These are phyloP conservation scores for Australoheros scitulus DNA, from an alignment of 2,113 vertebrate species.

Conservation along the genomic window DNA sequence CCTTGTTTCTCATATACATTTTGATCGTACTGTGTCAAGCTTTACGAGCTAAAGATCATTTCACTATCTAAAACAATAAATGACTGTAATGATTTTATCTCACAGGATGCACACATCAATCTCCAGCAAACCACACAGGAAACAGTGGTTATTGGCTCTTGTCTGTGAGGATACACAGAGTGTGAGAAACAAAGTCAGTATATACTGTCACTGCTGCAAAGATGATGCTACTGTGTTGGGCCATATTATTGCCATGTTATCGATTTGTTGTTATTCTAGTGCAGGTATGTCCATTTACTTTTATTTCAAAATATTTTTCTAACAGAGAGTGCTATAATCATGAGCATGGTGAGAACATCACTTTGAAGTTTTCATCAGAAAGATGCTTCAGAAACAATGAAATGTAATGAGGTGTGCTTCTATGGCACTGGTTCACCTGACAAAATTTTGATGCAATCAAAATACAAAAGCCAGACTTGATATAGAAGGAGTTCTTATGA, in stretches of 20 bases:
- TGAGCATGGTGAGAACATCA: neutral
- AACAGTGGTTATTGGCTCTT: neutral
- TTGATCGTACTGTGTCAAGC: neutral
- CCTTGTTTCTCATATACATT: neutral
- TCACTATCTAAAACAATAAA: neutral
- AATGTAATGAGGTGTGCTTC: slow-evolving; percentile 18
- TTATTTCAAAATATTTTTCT: neutral
- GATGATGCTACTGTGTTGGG: neutral
- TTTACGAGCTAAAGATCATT: neutral
- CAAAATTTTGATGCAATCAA: accelerated
- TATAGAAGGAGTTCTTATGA: accelerated
- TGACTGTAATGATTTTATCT: neutral
- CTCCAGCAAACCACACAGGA: slow-evolving; percentile 22
- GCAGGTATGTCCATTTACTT: slow-evolving; percentile 15
- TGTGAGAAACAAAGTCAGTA: neutral
- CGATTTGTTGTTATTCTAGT: neutral
- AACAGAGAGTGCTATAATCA: neutral
- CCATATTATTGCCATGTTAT: too few species aligned
- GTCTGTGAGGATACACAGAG: neutral
- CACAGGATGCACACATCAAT: neutral
- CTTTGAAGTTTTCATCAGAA: slow-evolving; percentile 7
- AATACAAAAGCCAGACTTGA: neutral
- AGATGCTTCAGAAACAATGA: accelerated
- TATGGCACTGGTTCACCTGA: neutral
- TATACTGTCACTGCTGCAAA: neutral